Base-by-base conservation (phyloP, 2,888 invertebrate genomes). In the Mythimna albipuncta region DNA sequence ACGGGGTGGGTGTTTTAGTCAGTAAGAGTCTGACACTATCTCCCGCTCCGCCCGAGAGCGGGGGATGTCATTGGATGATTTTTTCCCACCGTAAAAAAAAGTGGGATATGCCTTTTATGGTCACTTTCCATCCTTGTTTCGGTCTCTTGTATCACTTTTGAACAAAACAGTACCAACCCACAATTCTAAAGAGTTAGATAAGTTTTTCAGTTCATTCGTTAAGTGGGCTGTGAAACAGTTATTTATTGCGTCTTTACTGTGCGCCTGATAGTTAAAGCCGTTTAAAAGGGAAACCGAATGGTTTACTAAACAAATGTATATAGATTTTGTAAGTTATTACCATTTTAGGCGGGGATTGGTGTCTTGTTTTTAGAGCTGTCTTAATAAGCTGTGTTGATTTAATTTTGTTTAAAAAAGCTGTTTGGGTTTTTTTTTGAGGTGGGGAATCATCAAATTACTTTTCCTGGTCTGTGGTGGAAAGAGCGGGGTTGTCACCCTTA, bases 181-280 rank as follows among this genome's bases (percentile, higher is more conserved):
- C 83, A 89, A 88, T 85, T 88, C 62, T 55, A 72, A 87, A 88
- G 88, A 91, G 89, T 90, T 88, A 93, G 93, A 94, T 94, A 94
- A 95, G 94, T 95, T 95, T 95, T 95, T 95, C 93, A 95, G 93
- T 94, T 93, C 92, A 94, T 94, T 95, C 94, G 93, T 93, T 94
- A 94, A 95, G 95, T 95, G 94, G 93, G 88, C 91, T 93, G 92
- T 92, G 93, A 92, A 93, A 89, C 89, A 88, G 89, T 89, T 91
- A 95, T 95, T 95, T 95, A 95, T 94, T 88, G 90, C 83, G 87
- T 87, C 90, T 91, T 91, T 90, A 91, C 90, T 81, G 88, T 85
- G 85, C 85, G 87, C 77, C 89, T 90, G 93, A 93, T 94, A 92
- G 92, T 91, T 91, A 88, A 11, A 85, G 50, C 87, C 86, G 85